Percentiles rank a stretch among this genome's conserved stretches.
phyloP scores from a whole-genome alignment of 2,797 vertebrate genomes.

The Sebastes kiyomatsui region DNA sequence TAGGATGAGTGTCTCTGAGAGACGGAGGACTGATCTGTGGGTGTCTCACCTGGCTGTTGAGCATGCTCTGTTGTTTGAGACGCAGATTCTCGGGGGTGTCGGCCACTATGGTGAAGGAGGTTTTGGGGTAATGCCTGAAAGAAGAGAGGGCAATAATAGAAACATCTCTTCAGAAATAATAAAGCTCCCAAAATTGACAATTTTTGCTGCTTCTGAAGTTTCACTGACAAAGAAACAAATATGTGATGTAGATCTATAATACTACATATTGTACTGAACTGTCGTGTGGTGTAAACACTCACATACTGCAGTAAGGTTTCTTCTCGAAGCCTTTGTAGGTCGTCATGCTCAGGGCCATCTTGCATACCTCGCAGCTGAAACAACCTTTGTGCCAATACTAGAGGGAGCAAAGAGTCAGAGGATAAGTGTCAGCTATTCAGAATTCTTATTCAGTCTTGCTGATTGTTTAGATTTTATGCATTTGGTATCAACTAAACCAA shows the following conservation, averaged over 20 bases:
- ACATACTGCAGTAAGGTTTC: conserved; percentile 98
- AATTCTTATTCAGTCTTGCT: neutral
- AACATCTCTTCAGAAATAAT: neutral
- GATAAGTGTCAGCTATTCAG: neutral
- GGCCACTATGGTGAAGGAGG: conserved; percentile 95
- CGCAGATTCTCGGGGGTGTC: conserved; percentile 98
- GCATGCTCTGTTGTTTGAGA: conserved; percentile 95
- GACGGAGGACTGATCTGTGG: neutral
- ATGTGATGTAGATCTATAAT: neutral
- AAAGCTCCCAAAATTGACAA: neutral
- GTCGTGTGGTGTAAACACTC: conserved; percentile 70
- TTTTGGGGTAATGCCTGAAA: conserved; percentile 96
- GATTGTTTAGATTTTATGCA: neutral
- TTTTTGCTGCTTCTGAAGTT: neutral
- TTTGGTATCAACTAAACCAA: neutral
- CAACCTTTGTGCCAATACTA: conserved; percentile 97
- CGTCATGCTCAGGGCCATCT: conserved; percentile 98
- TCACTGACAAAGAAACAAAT: neutral
- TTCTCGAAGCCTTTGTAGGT: conserved; percentile 99
- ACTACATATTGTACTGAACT: neutral
- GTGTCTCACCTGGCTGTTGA: conserved; percentile 92
- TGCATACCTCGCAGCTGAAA: conserved; percentile 98
- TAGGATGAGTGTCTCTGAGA: conserved; percentile 2
- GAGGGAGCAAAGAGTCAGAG: neutral
- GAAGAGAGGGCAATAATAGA: neutral